Base-by-base conservation (phyloP, 1,140 invertebrate genomes). In the Cataglyphis hispanica region DNA sequence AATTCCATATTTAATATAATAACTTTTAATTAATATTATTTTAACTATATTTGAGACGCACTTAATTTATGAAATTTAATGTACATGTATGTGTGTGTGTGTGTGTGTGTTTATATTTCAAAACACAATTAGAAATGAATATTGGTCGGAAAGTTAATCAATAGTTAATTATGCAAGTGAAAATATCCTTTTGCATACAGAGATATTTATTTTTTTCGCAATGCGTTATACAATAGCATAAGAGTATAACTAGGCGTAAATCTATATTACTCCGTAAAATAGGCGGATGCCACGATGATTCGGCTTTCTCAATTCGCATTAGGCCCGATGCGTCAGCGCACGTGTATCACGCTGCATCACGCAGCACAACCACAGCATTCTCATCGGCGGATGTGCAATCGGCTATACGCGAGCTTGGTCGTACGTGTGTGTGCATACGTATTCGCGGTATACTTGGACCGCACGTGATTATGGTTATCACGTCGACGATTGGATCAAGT, bases 381-480 rank as follows among this genome's bases (percentile, higher is more conserved):
- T 27, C 50, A 19, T 46, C 43, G 56, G 22, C 40, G 34, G 25
- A 72, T 75, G 75, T 64, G 85, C 60, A 67, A 80, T 86, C 66
- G 81, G 63, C 25, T 53, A 6, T 50, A 40, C 43, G 50, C 80
- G 31, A 37, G 64, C 67, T 46, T 80, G 67, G 72, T 84, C 67
- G 37, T 81, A 81, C 50, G 58, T 40, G 56, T 40, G 56, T 31
- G 31, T 31, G 31, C 69, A 40, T 53, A 60, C 58, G 46, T 87
- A 63, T 80, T 75, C 69, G 56, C 80, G 80, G 80, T 69, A 85
- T 46, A 78, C 74, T 85, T 56, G 61, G 31, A 76, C 61, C 86
- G 85, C 84, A 88, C 89, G 87, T 90, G 89, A 93, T 93, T 91
- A 91, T 89, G 91, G 90, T 91, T 91, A 92, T 92, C 91, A 88